Evolutionary conservation across 2,888 invertebrate species (phyloP).

Genomic region (Yponomeuta malinellus): DNA sequence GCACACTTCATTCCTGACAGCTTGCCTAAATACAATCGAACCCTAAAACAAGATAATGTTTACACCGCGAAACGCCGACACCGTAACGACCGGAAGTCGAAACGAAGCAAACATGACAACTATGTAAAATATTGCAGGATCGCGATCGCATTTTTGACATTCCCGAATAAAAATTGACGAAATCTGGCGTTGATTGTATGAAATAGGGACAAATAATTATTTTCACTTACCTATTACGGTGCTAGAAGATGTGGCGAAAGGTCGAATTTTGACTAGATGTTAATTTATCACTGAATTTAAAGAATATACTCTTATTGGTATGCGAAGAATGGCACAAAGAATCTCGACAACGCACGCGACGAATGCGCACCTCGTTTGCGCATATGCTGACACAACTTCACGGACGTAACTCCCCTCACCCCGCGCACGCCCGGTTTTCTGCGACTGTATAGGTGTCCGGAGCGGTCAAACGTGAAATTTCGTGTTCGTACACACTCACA

Average conservation of each 20-base stretch:
- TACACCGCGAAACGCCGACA: slow-evolving; percentile 75
- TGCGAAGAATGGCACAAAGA: slow-evolving; percentile 98
- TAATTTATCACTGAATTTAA: slow-evolving; percentile 82
- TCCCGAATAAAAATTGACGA: slow-evolving; percentile 79
- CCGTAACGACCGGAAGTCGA: slow-evolving; percentile 74
- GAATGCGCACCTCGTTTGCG: slow-evolving; percentile 88
- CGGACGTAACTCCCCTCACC: slow-evolving; percentile 72
- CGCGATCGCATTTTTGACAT: slow-evolving; percentile 84
- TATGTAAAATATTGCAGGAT: slow-evolving; percentile 87
- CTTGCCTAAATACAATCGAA: slow-evolving; percentile 59
- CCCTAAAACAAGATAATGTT: slow-evolving; percentile 73
- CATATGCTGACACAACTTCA: slow-evolving; percentile 84
- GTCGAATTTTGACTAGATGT: slow-evolving; percentile 79
- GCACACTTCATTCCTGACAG: slow-evolving; percentile 71
- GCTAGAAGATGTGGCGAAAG: slow-evolving; percentile 78
- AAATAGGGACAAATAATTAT: slow-evolving; percentile 73
- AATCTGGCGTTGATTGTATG: slow-evolving; percentile 78
- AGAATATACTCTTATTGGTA: slow-evolving; percentile 88
- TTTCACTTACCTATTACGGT: slow-evolving; percentile 84
- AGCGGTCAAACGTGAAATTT: slow-evolving; percentile 77
- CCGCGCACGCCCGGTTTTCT: slow-evolving; percentile 64
- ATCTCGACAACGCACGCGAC: slow-evolving; percentile 95
- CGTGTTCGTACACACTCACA: slow-evolving; percentile 62
- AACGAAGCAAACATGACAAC: slow-evolving; percentile 83
- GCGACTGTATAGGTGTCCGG: slow-evolving; percentile 55